phyloP scores from a whole-genome alignment of 2,797 vertebrate genomes.

The Miichthys miiuy region DNA sequence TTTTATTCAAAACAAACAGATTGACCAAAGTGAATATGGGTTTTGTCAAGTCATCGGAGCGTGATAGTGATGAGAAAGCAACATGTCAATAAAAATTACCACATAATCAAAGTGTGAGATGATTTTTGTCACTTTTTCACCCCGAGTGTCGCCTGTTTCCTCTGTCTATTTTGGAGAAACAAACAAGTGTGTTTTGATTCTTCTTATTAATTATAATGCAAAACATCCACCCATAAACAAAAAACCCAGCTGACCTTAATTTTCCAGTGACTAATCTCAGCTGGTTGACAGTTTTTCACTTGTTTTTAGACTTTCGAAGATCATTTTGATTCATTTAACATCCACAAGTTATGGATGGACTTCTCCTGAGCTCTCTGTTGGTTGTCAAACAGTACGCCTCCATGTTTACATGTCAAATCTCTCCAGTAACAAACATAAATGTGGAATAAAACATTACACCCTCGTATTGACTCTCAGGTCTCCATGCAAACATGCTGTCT shows the following conservation, averaged over 20 bases:
- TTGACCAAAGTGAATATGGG: background rate
- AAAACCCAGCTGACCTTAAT: background rate
- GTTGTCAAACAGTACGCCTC: background rate
- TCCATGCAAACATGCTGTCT: background rate
- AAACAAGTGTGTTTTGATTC: background rate
- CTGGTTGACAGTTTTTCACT: background rate
- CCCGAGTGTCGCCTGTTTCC: background rate
- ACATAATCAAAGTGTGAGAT: background rate
- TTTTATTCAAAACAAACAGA: background rate
- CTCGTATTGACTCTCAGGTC: background rate
- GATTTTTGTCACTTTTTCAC: background rate
- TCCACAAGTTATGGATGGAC: background rate
- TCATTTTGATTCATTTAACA: background rate
- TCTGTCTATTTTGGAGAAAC: background rate
- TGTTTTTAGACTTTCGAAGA: background rate
- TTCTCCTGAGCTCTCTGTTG: slow-evolving; percentile 16
- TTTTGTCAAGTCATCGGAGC: background rate
- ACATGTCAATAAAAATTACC: background rate
- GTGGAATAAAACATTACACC: slow-evolving; percentile 39
- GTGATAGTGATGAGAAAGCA: background rate
- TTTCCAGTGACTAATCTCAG: background rate
- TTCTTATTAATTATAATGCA: slow-evolving; percentile 1
- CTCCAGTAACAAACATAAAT: background rate
- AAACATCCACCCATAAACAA: background rate
- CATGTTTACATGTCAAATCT: slow-evolving; percentile 5